phyloP scores from a whole-genome alignment of 2,113 vertebrate genomes.

The Sarotherodon lohbergeri region DNA sequence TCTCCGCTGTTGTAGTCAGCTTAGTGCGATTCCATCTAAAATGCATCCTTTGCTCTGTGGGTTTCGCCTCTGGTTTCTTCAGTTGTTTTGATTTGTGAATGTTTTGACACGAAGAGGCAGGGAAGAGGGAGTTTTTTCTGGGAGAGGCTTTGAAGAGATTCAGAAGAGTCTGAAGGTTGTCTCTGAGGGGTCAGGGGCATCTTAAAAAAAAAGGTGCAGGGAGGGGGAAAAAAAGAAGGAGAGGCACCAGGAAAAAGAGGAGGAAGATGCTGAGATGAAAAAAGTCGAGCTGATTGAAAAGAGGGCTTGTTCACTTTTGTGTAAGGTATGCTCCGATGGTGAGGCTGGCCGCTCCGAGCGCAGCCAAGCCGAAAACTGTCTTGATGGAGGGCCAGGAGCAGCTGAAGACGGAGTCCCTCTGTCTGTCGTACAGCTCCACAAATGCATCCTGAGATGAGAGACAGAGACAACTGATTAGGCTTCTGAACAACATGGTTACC shows the following conservation, averaged over 20 bases:
- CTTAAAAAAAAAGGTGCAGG: background rate
- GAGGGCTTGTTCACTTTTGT: constrained; percentile 83
- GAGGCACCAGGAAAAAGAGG: constrained; percentile 5
- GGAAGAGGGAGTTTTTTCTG: constrained; percentile 22
- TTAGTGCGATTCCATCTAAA: constrained; percentile 38
- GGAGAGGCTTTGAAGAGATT: constrained; percentile 60
- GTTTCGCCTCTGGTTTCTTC: constrained; percentile 32
- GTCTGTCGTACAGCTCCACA: constrained; percentile 90
- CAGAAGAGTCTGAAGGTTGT: constrained; percentile 42
- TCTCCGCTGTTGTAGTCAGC: constrained; percentile 1
- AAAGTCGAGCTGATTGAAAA: background rate
- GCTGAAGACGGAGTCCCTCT: constrained; percentile 81
- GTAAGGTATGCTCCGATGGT: constrained; percentile 93
- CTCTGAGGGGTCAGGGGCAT: constrained; percentile 49
- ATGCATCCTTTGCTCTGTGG: constrained; percentile 21
- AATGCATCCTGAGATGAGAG: constrained; percentile 85
- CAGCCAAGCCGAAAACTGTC: constrained; percentile 89
- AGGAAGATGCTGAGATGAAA: background rate
- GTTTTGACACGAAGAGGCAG: constrained; percentile 43
- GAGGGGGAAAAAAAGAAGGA: background rate
- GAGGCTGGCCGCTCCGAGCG: constrained; percentile 92
- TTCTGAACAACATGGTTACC: background rate
- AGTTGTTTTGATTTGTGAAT: constrained; percentile 55
- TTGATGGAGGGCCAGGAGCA: constrained; percentile 94
- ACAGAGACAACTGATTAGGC: background rate